Base-by-base conservation (phyloP, 1,140 invertebrate species). In the Aricia agestis region DNA sequence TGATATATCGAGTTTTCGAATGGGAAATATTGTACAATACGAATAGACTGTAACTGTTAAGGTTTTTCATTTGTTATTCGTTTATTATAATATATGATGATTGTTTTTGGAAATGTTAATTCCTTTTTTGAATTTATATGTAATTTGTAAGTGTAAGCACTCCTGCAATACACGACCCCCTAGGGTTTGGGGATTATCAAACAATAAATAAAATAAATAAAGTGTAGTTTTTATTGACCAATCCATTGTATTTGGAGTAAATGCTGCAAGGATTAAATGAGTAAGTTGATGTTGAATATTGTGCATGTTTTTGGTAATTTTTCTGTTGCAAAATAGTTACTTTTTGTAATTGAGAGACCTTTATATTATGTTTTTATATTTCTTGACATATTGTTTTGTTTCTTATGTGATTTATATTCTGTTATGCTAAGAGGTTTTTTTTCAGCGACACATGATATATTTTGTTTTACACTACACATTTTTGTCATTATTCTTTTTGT, bases 81-180 rank as follows among this genome's bases (percentile, higher is more conserved):
- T 72, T 17, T 73, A 63, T 73, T 74, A 71, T 66, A 68, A 76
- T 75, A 74, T 78, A 75, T 83, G 82, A 78, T 76, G 70, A 68
- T 72, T 78, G 69, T 72, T 73, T 79, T 76, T 86, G 84, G 77
- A 81, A 87, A 83, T 86, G 86, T 89, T 89, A 83, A 80, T 87
- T 86, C 84, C 80, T 87, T 89, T 76, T 86, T 85, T 86, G 84
- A 82, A 88, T 89, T 89, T 91, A 83, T 85, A 90, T 89, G 79
- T 85, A 79, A 77, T 78, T 63, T 82, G 78, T 84, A 82, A 84
- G 84, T 87, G 82, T 89, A 82, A 75, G 78, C 82, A 78, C 76
- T 78, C 85, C 82, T 78, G 86, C 85, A 83, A 85, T 83, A 84
- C 82, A 81, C 84, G 82, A 73, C 78, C 80, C 80, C 82, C 81